Percentiles rank a stretch among this genome's conserved stretches.
phyloP scores from a whole-genome alignment of 1,140 invertebrate genomes.

The Drosophila burlai region DNA sequence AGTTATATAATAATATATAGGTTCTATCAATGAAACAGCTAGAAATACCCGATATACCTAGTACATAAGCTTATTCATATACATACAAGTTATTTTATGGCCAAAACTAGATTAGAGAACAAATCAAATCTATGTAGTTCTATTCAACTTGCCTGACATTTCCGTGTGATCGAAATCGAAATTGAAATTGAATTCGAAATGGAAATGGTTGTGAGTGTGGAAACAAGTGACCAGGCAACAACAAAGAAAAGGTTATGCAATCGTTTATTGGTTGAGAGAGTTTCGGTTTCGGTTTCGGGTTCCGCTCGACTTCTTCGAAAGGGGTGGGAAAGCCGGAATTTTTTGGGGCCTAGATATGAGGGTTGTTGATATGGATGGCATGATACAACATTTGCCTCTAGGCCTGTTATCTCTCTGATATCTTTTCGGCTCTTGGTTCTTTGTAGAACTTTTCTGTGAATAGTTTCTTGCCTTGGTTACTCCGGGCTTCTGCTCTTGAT shows the following conservation, averaged over 20 bases:
- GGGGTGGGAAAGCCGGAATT: conserved; percentile 18
- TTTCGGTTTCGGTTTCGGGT: conserved; percentile 21
- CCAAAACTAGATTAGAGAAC: conserved; percentile 32
- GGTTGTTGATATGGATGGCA: conserved; percentile 18
- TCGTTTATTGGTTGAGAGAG: conserved; percentile 34
- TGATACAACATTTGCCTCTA: conserved; percentile 26
- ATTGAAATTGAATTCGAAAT: conserved; percentile 36
- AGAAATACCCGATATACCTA: not conserved
- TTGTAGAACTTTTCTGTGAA: not conserved
- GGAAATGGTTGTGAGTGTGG: conserved; percentile 7
- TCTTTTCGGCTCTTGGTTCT: not conserved
- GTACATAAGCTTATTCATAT: not conserved
- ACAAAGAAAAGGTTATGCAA: conserved; percentile 44
- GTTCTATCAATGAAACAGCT: not conserved
- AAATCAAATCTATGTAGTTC: conserved; percentile 25
- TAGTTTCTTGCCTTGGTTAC: not conserved
- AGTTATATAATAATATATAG: not conserved
- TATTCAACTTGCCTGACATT: conserved; percentile 25
- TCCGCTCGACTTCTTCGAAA: conserved; percentile 32
- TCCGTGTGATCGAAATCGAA: conserved; percentile 28
- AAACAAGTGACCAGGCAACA: conserved; percentile 17
- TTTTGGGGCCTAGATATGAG: conserved; percentile 4
- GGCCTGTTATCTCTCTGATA: conserved; percentile 3
- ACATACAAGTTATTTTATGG: not conserved
- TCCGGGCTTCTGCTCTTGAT: not conserved